These are phyloP conservation scores for Dendropsophus ebraccatus DNA, from an alignment of 2,113 vertebrate species.

Conservation along the genomic window DNA sequence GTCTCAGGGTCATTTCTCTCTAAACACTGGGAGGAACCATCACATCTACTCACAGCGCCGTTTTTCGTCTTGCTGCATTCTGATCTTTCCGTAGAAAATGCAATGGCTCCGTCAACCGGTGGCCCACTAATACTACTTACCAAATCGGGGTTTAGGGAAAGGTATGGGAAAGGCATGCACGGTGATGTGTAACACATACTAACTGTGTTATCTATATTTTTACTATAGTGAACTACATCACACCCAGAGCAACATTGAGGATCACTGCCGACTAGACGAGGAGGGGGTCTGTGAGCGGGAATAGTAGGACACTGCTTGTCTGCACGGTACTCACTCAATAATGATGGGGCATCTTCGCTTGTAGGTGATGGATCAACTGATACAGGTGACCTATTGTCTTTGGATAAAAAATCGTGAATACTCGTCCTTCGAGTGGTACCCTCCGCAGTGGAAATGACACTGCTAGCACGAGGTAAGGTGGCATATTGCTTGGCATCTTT, in stretches of 20 bases:
- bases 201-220: slow-evolving; percentile 66
- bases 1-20: slow-evolving; percentile 69
- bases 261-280: slow-evolving; percentile 51
- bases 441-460: slow-evolving; percentile 95
- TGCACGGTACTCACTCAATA: slow-evolving; percentile 93
- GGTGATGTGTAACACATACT: slow-evolving; percentile 60
- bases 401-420: slow-evolving; percentile 95
- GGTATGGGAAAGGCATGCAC: slow-evolving; percentile 78
- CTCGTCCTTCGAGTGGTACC: slow-evolving; percentile 93
- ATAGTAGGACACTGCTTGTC: slow-evolving; percentile 66
- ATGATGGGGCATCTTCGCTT: slow-evolving; percentile 72
- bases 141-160: slow-evolving; percentile 90
- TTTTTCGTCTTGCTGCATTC: slow-evolving; percentile 61
- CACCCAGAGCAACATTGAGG: neutral
- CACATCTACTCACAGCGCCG: slow-evolving; percentile 40
- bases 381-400: slow-evolving; percentile 87
- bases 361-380: slow-evolving; percentile 81
- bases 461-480: slow-evolving; percentile 94
- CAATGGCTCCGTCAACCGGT: slow-evolving; percentile 64
- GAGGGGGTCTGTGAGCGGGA: slow-evolving; percentile 63
- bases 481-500: slow-evolving; percentile 81
- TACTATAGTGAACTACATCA: slow-evolving; percentile 69
- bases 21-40: slow-evolving; percentile 58
- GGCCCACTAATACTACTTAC: slow-evolving; percentile 93
- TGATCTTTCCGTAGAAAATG: neutral